A percentile compares a stretch with the other conserved stretches of the same genome.
These are phyloP conservation scores for Caenorhabditis sulstoni DNA, from an alignment of 2,888 invertebrate species.

Conservation along the genomic window DNA sequence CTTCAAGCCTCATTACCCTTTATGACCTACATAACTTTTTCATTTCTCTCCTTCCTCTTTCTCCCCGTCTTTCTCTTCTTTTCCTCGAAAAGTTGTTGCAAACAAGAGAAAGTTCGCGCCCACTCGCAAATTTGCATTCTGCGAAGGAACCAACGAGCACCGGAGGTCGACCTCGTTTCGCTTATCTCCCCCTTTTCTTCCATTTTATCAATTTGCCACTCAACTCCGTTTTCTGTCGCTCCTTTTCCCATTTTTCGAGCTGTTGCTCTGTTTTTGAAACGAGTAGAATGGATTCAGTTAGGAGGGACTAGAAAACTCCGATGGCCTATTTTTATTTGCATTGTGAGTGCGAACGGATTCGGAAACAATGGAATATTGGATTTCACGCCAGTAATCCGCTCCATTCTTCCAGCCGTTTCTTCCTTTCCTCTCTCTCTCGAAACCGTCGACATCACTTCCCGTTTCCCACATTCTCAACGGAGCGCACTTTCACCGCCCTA, in stretches of 20 bases:
- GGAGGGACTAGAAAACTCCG: too few relatives aligned
- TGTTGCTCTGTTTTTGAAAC: too few relatives aligned
- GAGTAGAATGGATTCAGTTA: too few relatives aligned
- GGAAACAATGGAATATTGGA: conserved; percentile 34
- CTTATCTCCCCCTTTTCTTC: conserved; percentile 7
- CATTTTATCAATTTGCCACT: neutral
- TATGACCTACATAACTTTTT: conserved; percentile 42
- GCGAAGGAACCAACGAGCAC: conserved; percentile 32
- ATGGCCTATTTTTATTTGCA: conserved; percentile 14
- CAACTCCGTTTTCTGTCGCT: too few relatives aligned
- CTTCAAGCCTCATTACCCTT: conserved; percentile 44
- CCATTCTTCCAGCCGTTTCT: neutral
- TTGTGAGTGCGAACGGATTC: conserved; percentile 39
- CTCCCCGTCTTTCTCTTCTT: conserved; percentile 5
- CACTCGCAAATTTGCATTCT: conserved; percentile 52
- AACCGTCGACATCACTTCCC: conserved; percentile 13
- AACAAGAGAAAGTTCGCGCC: conserved; percentile 4
- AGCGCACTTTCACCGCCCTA: neutral
- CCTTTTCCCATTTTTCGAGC: too few relatives aligned
- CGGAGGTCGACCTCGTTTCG: neutral
- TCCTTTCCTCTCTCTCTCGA: neutral
- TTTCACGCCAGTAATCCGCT: conserved; percentile 49
- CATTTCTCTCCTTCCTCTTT: conserved; percentile 9
- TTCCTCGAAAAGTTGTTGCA: conserved; percentile 1
- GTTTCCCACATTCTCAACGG: neutral